These are phyloP conservation scores for Drosophila tanythrix DNA, from an alignment of 2,888 invertebrate species.

Conservation along the genomic window DNA sequence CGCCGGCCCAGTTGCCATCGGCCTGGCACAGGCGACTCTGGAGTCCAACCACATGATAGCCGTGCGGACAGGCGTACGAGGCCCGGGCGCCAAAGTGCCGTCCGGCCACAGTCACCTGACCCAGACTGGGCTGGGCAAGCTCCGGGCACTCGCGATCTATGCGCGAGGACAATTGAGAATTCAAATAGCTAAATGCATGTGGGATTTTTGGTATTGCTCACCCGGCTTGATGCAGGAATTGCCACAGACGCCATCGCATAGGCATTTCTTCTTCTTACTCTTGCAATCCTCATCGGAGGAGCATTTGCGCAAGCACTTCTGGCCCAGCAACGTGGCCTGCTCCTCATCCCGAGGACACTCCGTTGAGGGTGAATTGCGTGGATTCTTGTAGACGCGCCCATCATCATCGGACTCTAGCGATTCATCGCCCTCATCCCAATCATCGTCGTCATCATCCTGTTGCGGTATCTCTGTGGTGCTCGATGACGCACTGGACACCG, in stretches of 20 bases:
- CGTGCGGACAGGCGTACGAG: slow-evolving; percentile 94
- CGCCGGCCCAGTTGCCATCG: slow-evolving; percentile 95
- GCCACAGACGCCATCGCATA: slow-evolving; percentile 98
- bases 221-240: slow-evolving; percentile 99
- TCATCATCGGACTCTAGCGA: slow-evolving; percentile 90
- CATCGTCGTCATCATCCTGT: slow-evolving; percentile 82
- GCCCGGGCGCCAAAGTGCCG: slow-evolving; percentile 92
- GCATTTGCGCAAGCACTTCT: slow-evolving; percentile 96
- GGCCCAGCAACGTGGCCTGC: slow-evolving; percentile 92
- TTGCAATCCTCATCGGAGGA: slow-evolving; percentile 97
- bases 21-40: slow-evolving; percentile 95
- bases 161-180: neutral
- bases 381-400: slow-evolving; percentile 93
- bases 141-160: slow-evolving; percentile 94
- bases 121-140: slow-evolving; percentile 90
- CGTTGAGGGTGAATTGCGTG: slow-evolving; percentile 93
- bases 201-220: slow-evolving; percentile 81
- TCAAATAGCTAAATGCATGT: neutral
- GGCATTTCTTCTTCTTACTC: slow-evolving; percentile 97
- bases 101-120: slow-evolving; percentile 91
- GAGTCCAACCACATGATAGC: slow-evolving; percentile 94
- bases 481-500: slow-evolving; percentile 37
- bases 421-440: slow-evolving; percentile 85
- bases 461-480: slow-evolving; percentile 81
- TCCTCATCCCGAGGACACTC: slow-evolving; percentile 94